phyloP scores from a whole-genome alignment of 2,888 invertebrate species.

The Urechis unicinctus region DNA sequence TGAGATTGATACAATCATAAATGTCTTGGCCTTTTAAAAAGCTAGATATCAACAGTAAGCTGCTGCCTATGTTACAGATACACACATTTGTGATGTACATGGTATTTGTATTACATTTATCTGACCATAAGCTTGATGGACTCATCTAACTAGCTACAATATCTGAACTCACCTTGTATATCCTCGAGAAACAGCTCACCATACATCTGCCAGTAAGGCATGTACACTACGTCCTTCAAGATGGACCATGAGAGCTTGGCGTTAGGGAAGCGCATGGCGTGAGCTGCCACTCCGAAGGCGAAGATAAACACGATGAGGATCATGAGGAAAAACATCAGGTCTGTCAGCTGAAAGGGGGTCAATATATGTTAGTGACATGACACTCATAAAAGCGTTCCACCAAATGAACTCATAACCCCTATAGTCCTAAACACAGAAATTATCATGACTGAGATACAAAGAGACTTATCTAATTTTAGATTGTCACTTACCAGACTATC shows the following conservation, averaged over 20 bases:
- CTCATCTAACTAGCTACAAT: too few species aligned
- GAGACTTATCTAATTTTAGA: too few species aligned
- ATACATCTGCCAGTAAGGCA: conserved; percentile 53
- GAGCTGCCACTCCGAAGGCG: conserved; percentile 50
- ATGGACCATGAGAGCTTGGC: conserved; percentile 32
- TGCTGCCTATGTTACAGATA: too few species aligned
- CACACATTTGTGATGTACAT: too few species aligned
- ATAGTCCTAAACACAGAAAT: not conserved
- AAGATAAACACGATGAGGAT: conserved; percentile 50
- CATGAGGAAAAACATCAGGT: conserved; percentile 45
- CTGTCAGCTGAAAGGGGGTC: conserved; percentile 36
- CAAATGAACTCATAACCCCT: too few species aligned
- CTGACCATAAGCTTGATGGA: too few species aligned
- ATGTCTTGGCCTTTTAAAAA: too few species aligned
- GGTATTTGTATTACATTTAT: too few species aligned
- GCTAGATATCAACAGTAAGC: too few species aligned
- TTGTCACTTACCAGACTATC: too few species aligned
- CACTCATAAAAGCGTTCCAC: too few species aligned
- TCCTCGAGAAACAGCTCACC: conserved; percentile 51
- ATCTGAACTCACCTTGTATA: conserved; percentile 33
- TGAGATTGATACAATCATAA: too few species aligned
- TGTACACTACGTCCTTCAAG: conserved; percentile 43
- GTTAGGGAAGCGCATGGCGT: conserved; percentile 49
- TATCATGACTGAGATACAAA: not conserved
- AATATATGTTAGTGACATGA: not conserved